A percentile compares a stretch with the other conserved stretches of the same genome.
Evolutionary conservation across 1,140 invertebrate species (phyloP).

Genomic region (Drosophila malerkotliana): DNA sequence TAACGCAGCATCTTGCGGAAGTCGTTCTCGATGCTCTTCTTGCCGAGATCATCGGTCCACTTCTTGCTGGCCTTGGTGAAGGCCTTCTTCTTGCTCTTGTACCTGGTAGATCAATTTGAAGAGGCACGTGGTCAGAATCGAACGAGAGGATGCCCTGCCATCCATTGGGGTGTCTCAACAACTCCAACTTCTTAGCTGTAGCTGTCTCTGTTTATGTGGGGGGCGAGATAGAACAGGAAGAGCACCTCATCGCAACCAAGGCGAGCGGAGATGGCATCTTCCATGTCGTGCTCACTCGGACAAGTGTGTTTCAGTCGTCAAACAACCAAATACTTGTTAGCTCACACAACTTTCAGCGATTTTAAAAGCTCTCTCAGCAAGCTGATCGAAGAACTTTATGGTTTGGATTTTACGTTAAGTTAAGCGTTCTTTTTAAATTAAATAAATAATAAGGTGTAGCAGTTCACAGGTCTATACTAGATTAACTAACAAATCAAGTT

Average conservation of each 20-base stretch:
- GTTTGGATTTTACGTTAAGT: constrained; percentile 60
- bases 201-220: constrained; percentile 39
- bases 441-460: background rate
- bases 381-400: constrained; percentile 87
- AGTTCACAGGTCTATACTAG: background rate
- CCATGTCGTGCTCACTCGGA: constrained; percentile 71
- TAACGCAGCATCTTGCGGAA: constrained; percentile 99
- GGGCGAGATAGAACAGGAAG: constrained; percentile 74
- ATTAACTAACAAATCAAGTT: background rate
- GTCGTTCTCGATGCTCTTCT: constrained; percentile 98
- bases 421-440: constrained; percentile 10
- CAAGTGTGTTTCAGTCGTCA: constrained; percentile 27
- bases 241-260: constrained; percentile 81
- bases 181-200: constrained; percentile 52
- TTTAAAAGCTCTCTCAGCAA: constrained; percentile 86
- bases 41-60: constrained; percentile 98
- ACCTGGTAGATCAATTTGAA: constrained; percentile 88
- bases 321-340: constrained; percentile 57
- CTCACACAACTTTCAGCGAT: constrained; percentile 83
- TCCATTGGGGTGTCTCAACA: constrained; percentile 33
- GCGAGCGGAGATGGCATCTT: constrained; percentile 87
- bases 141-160: constrained; percentile 19
- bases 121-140: constrained; percentile 33
- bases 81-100: constrained; percentile 99
- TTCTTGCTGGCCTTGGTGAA: constrained; percentile 99